These are phyloP conservation scores for Gerris lacustris DNA, from an alignment of 2,888 invertebrate species.

Conservation along the genomic window DNA sequence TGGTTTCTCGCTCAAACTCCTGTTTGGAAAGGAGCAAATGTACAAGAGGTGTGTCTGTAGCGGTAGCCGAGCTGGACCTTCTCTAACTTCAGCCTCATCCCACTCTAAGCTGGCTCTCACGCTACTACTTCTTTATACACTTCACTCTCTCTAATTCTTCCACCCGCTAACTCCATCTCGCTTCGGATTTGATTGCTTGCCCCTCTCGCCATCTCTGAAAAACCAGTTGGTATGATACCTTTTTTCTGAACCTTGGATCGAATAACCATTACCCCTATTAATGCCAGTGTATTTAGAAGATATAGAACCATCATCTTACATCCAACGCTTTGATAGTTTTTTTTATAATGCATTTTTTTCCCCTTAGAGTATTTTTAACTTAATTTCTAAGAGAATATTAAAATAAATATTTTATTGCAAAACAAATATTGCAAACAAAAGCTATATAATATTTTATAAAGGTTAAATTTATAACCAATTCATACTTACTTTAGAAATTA, in stretches of 20 bases:
- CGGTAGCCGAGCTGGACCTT: neutral
- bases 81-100: no score
- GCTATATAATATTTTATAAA: no score
- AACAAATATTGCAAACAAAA: no score
- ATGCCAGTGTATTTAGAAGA: conserved; percentile 1
- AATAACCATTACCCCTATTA: conserved; percentile 3
- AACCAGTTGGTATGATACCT: conserved; percentile 3
- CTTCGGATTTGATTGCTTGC: neutral
- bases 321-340: no score
- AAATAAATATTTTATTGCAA: no score
- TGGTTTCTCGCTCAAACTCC: neutral
- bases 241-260: neutral
- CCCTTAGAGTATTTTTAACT: no score
- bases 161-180: neutral
- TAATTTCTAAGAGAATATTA: no score
- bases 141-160: neutral
- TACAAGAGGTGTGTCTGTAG: neutral
- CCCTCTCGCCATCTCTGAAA: neutral
- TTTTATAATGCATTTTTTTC: no score
- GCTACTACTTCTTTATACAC: neutral
- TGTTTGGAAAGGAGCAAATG: neutral
- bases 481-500: no score
- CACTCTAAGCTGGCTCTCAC: no score
- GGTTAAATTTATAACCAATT: no score
- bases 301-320: no score